A percentile compares a stretch with the other conserved stretches of the same genome.
Evolutionary conservation across 2,888 invertebrate species (phyloP).

Genomic region (Idaea straminata): DNA sequence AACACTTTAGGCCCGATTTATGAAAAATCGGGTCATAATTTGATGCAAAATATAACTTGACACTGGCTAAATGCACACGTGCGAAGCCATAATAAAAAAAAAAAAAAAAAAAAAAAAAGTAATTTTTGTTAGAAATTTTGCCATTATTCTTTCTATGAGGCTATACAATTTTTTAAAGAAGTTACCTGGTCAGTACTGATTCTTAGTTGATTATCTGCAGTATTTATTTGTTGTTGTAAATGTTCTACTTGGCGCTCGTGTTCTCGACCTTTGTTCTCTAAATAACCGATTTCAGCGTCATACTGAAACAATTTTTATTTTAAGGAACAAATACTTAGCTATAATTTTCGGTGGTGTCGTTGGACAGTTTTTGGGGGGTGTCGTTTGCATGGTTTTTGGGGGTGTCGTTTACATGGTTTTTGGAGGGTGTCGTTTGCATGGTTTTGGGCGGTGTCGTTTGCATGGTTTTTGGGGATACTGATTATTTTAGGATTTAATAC

Average conservation of each 20-base stretch:
- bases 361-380: too few species aligned
- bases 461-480: not conserved
- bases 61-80: too few species aligned
- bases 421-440: not conserved
- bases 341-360: not conserved
- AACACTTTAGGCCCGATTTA: too few species aligned
- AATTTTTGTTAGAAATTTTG: too few species aligned
- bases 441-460: not conserved
- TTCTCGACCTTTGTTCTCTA: slow-evolving; percentile 93
- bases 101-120: too few species aligned
- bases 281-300: slow-evolving; percentile 94
- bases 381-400: not conserved
- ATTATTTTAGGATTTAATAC: not conserved
- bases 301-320: slow-evolving; percentile 74
- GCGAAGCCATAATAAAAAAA: too few species aligned
- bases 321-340: not conserved
- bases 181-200: slow-evolving; percentile 90
- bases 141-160: too few species aligned
- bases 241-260: slow-evolving; percentile 92
- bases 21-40: too few species aligned
- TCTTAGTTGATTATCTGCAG: slow-evolving; percentile 88
- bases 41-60: too few species aligned
- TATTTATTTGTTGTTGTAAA: slow-evolving; percentile 89
- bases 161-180: too few species aligned
- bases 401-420: not conserved